Evolutionary conservation across 2,113 vertebrate genomes (phyloP), one percentile per base, ranked within the genome.

Genomic region (Chionodraco myersi): DNA sequence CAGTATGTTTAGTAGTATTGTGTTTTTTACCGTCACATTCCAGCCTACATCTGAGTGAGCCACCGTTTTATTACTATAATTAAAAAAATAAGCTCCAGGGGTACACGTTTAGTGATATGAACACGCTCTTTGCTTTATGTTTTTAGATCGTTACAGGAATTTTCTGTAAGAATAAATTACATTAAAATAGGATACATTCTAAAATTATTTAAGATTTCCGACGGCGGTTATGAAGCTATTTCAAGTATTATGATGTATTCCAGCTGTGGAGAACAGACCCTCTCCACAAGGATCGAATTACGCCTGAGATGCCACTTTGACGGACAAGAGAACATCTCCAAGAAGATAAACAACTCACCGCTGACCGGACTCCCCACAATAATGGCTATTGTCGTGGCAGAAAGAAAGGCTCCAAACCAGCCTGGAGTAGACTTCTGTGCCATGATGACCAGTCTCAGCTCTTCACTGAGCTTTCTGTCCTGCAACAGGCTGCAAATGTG

Each of bases 311-410:
- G 6, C 45, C 18, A n/a, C 52, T n/a, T 1, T 9, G 3, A 70
- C 0, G 36, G 10, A 36, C 60, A n/a, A 13, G 2, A 44, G 14
- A 47, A 30, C 41, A 62, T 3, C 45, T 12, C 11, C 6, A 49
- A 66, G 3, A 68, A 80, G 49, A 64, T 3, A 62, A 78, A 72
- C 54, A 74, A 88, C 89, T 90, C 72, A 93, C 92, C 85, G 63
- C 41, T 73, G 66, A 57, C 69, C 6, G 73, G 77, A 77, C n/a
- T 79, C 26, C 62, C 49, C 44, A 26, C 13, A 2, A 87, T 21
- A 58, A 80, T 5, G 14, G 13, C 45, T 6, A 79, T 9, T 13
- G 52, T 71, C 10, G 58, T 2, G 1, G 83, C 5, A n/a, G 12
- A 61, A 72, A 89, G 62, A 30, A 91, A 68, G 60, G 77, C 16